These are phyloP conservation scores for Acanthopagrus latus DNA, from an alignment of 2,797 vertebrate species.

Conservation along the genomic window DNA sequence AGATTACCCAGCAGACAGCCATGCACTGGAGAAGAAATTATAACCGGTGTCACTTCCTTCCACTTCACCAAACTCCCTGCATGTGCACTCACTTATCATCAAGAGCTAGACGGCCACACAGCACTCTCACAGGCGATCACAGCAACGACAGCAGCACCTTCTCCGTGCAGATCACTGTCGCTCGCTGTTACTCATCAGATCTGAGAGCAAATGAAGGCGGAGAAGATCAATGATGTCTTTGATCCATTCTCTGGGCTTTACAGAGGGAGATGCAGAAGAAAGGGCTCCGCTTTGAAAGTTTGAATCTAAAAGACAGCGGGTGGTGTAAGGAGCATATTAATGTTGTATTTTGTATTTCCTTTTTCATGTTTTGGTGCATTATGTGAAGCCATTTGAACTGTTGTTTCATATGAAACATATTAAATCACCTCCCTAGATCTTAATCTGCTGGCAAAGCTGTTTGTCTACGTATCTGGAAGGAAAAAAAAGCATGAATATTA, in stretches of 20 bases:
- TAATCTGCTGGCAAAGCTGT: background rate
- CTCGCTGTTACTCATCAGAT: constrained; percentile 63
- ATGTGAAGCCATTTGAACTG: constrained; percentile 13
- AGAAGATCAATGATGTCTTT: constrained; percentile 75
- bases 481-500: background rate
- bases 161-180: constrained; percentile 30
- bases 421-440: constrained; percentile 5
- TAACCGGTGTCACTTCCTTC: background rate
- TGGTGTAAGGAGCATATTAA: constrained; percentile 29
- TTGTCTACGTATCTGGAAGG: no score
- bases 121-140: no score
- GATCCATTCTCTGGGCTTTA: constrained; percentile 74
- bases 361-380: constrained; percentile 20
- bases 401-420: background rate
- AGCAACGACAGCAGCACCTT: constrained; percentile 18
- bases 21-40: background rate
- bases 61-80: background rate
- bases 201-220: constrained; percentile 66
- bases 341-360: constrained; percentile 32
- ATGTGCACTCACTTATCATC: background rate
- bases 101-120: constrained; percentile 2
- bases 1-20: background rate
- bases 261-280: constrained; percentile 29
- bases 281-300: constrained; percentile 53
- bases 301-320: constrained; percentile 27